Evolutionary conservation across 2,888 invertebrate species (phyloP).

Genomic region (Stomorhina lunata): DNA sequence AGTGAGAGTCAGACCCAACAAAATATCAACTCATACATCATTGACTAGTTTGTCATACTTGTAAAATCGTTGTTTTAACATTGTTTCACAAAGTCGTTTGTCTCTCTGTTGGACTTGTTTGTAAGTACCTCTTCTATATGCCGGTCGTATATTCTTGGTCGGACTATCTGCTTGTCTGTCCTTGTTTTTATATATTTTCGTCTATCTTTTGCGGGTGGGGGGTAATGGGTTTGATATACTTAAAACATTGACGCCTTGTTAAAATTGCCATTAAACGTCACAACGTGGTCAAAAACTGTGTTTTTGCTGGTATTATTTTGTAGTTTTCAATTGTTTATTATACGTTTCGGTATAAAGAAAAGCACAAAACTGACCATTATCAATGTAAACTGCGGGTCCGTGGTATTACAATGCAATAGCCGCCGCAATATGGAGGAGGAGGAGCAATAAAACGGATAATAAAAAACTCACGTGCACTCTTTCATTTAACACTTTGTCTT

Average conservation of each 20-base stretch:
- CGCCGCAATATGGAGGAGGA: not conserved
- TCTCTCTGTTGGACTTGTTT: not conserved
- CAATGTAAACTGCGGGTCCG: conserved; percentile 45
- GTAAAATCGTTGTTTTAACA: conserved; percentile 27
- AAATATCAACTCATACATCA: conserved; percentile 46
- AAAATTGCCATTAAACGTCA: conserved; percentile 36
- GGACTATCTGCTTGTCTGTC: not conserved
- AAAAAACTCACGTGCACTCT: not conserved
- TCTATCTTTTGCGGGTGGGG: not conserved
- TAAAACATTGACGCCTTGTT: conserved; percentile 2
- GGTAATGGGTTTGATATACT: not conserved
- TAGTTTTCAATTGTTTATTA: conserved; percentile 7
- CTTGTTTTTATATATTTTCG: not conserved
- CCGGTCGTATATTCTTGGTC: too few relatives aligned
- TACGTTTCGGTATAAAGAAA: not conserved
- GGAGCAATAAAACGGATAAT: not conserved
- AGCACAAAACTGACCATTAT: conserved; percentile 50
- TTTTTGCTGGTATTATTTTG: not conserved
- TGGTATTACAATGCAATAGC: not conserved
- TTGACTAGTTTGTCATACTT: conserved; percentile 47
- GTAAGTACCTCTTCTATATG: too few relatives aligned
- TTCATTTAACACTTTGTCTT: not conserved
- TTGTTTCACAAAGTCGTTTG: not conserved
- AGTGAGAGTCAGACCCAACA: conserved; percentile 1
- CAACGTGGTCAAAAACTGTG: conserved; percentile 41